Base-by-base conservation (phyloP, 2,797 vertebrate species). In the Malacoctenus gilli region DNA sequence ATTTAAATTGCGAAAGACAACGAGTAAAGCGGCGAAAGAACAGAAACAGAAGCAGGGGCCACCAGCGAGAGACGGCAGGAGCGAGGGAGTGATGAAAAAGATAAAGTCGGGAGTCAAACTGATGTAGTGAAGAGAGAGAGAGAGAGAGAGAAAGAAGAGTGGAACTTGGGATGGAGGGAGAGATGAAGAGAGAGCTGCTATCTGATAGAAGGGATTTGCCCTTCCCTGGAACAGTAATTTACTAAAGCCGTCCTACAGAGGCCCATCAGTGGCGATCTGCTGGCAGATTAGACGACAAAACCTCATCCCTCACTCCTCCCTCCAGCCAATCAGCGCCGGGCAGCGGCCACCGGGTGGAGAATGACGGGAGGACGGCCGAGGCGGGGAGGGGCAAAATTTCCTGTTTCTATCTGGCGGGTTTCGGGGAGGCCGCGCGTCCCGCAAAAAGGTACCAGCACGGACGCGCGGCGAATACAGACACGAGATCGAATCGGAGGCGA, bases 161-260 rank as follows among this genome's bases (percentile, higher is more conserved):
- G 30, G 23, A 2, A 72, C 75, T 72, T 57, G 66, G 62, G 43
- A 68, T 38, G 54, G 59, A 82, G 66, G 35, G 69, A 80, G 79
- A 76, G 80, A 80, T 80, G 72, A 79, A 72, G 72, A 59, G 54
- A 75, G 78, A 79, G 77, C 74, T 70, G 64, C 63, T 85, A 86
- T 88, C 85, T 86, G 87, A 90, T 89, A 72, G 77, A 84, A 79
- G 77, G 84, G 89, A 90, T 91, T 91, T 91, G 85, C 70, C 86
- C 79, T 80, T 82, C 84, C 75, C 82, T 83, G 82, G 82, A 87
- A 87, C 85, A 89, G 85, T 89, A 88, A 90, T 90, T 89, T 90
- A 88, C 86, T 86, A 85, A 90, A 89, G 87, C 87, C 87, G 87
- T 87, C 87, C 87, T 87, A 82, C 86, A 85, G 82, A 80, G 84